Percentiles rank a stretch among this genome's conserved stretches.
Conservation (phyloP, 2,888 invertebrate genomes). For the Aradus depressus region DNA sequence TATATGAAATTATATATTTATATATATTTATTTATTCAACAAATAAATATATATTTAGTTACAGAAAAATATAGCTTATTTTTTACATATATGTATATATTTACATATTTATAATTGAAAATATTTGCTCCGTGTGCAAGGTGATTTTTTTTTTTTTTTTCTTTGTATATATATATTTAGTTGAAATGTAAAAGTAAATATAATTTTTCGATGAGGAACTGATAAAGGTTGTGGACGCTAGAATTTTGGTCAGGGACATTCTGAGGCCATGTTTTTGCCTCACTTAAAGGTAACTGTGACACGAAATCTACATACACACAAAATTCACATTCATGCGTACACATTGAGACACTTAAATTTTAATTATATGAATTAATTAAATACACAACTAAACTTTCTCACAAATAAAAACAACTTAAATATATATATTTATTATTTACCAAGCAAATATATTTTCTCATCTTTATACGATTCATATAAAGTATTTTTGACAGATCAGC, state of each 20-base stretch:
- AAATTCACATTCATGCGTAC: conserved; percentile 5
- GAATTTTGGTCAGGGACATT: conserved; percentile 19
- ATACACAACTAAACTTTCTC: conserved; percentile 15
- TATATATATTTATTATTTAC: too few species aligned
- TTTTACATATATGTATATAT: conserved; percentile 28
- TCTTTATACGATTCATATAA: too few species aligned
- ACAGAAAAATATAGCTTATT: conserved; percentile 29
- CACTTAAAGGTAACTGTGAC: conserved; percentile 20
- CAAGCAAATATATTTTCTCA: conserved; percentile 13
- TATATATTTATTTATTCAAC: conserved; percentile 15
- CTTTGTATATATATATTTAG: background rate
- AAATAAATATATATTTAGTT: conserved; percentile 21
- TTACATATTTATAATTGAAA: conserved; percentile 25
- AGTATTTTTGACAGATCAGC: too few species aligned
- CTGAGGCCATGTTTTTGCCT: too few species aligned
- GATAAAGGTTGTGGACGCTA: conserved; percentile 19
- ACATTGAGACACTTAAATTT: background rate
- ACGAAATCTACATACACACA: conserved; percentile 10
- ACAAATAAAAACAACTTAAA: conserved; percentile 22
- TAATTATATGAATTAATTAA: conserved; percentile 8
- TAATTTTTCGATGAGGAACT: conserved; percentile 16
- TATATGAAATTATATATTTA: conserved; percentile 21
- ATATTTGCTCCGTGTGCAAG: conserved; percentile 26
- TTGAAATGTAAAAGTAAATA: conserved; percentile 12
- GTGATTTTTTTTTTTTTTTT: conserved; percentile 10